Conservation (phyloP, 2,113 vertebrate genomes). For the Tichodroma muraria region DNA sequence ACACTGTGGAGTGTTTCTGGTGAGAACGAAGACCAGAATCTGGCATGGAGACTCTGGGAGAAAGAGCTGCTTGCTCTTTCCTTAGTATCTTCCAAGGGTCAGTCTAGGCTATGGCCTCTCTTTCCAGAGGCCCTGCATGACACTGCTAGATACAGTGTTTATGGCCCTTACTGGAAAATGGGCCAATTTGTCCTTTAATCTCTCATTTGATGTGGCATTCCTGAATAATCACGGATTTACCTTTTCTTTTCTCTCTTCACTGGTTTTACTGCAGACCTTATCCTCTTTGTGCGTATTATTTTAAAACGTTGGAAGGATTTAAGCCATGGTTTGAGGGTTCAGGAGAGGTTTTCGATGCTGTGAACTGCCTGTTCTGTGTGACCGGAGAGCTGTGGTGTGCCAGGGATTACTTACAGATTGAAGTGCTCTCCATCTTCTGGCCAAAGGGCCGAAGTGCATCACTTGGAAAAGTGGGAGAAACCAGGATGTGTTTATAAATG, state of each 20-base stretch:
- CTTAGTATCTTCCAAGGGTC: not conserved
- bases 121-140: not conserved
- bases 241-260: not conserved
- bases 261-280: not conserved
- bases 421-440: constrained; percentile 42
- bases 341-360: not conserved
- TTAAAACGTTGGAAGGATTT: not conserved
- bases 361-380: not conserved
- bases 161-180: not conserved
- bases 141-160: not conserved
- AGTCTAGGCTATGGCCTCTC: not conserved
- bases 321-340: not conserved
- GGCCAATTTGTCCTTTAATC: not conserved
- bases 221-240: not conserved
- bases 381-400: not conserved
- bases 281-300: not conserved
- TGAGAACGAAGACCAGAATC: not conserved
- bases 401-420: not conserved
- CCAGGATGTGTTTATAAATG: not conserved
- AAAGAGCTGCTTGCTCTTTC: not conserved
- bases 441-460: not conserved
- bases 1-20: not conserved
- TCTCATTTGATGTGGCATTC: not conserved
- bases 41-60: not conserved
- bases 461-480: not conserved